phyloP scores from a whole-genome alignment of 1,140 invertebrate genomes.

The Tetragnatha versicolor region DNA sequence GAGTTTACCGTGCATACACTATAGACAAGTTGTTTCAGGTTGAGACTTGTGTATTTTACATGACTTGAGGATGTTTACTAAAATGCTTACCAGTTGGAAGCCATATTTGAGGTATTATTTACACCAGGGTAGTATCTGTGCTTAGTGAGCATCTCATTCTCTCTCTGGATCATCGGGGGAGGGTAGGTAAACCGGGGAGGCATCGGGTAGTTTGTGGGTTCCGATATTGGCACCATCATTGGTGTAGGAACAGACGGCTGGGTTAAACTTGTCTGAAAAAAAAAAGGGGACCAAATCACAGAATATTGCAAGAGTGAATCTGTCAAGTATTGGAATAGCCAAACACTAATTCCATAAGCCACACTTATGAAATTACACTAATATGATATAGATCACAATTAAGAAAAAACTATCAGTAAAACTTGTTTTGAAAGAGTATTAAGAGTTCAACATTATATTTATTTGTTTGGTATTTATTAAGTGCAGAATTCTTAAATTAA shows the following conservation, averaged over 20 bases:
- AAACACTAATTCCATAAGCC: neutral
- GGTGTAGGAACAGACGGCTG: slow-evolving; percentile 30
- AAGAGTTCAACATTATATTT: too few species aligned
- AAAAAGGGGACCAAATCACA: neutral
- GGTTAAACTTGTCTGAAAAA: slow-evolving; percentile 13
- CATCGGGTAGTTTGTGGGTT: slow-evolving; percentile 24
- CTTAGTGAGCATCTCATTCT: slow-evolving; percentile 7
- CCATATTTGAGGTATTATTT: neutral
- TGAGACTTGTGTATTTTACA: too few species aligned
- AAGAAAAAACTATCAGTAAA: too few species aligned
- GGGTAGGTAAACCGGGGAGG: slow-evolving; percentile 6
- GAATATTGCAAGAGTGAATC: neutral
- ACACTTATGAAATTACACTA: too few species aligned
- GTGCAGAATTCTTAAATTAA: too few species aligned
- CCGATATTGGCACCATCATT: slow-evolving; percentile 23
- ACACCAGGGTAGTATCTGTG: slow-evolving; percentile 31
- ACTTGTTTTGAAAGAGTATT: too few species aligned
- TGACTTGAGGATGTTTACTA: too few species aligned
- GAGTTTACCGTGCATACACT: too few species aligned
- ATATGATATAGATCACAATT: too few species aligned
- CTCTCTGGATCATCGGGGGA: slow-evolving; percentile 1
- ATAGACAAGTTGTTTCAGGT: too few species aligned
- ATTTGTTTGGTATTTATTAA: too few species aligned
- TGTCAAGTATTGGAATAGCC: neutral
- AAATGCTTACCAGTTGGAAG: slow-evolving; percentile 24